Evolutionary conservation across 2,797 vertebrate species (phyloP).

Genomic region (Amblyraja radiata): DNA sequence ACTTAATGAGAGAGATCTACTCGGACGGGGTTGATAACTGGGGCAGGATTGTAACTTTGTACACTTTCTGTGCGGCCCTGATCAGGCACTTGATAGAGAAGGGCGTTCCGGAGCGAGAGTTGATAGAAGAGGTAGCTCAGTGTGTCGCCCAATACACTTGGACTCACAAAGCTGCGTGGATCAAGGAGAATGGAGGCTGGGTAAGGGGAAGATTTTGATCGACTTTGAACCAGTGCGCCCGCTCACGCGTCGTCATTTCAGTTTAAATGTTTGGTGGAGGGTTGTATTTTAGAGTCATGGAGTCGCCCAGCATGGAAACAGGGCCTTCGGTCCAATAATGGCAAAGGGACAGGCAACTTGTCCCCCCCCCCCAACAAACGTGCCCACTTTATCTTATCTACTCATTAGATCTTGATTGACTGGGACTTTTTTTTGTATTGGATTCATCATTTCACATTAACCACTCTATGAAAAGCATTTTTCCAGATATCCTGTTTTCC

Average conservation of each 20-base stretch:
- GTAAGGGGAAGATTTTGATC: conserved; percentile 44
- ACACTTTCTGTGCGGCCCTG: conserved; percentile 56
- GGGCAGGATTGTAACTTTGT: conserved; percentile 61
- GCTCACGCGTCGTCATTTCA: neutral
- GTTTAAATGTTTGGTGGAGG: neutral
- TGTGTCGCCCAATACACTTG: conserved; percentile 59
- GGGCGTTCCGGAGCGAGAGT: conserved; percentile 41
- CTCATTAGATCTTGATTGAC: neutral
- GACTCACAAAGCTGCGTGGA: conserved; percentile 54
- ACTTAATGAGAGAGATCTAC: conserved; percentile 58
- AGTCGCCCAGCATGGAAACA: too few species aligned
- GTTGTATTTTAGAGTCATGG: neutral
- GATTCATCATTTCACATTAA: neutral
- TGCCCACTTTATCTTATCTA: neutral
- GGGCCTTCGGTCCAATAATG: too few species aligned
- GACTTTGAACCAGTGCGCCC: neutral
- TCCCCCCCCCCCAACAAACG: neutral
- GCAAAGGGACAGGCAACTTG: neutral
- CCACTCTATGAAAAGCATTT: neutral
- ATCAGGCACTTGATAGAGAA: conserved; percentile 52
- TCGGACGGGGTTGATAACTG: conserved; percentile 60
- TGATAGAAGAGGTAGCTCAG: conserved; percentile 49
- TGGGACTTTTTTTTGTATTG: neutral
- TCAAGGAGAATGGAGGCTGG: conserved; percentile 59
- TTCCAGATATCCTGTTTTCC: neutral